phyloP scores from a whole-genome alignment of 2,113 vertebrate genomes.

The Scolopax mira region DNA sequence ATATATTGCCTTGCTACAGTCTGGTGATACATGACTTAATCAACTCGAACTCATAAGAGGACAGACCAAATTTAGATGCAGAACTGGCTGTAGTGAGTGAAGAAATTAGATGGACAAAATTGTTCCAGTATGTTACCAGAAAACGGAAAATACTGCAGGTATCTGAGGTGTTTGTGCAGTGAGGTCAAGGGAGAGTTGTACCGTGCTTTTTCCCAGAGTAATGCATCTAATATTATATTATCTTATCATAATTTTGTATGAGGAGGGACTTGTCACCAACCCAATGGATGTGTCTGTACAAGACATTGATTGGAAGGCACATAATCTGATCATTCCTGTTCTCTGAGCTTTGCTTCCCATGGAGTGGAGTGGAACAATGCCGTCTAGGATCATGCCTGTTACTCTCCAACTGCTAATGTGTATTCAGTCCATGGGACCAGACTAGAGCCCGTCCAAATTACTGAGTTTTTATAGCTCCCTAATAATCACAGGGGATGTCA shows the following conservation, averaged over 20 bases:
- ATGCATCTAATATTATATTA: neutral
- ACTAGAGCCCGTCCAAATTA: neutral
- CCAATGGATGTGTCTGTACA: neutral
- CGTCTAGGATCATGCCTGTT: neutral
- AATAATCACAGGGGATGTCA: neutral
- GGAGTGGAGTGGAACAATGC: neutral
- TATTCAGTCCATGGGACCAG: neutral
- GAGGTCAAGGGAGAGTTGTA: neutral
- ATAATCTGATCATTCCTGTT: neutral
- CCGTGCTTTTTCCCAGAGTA: neutral
- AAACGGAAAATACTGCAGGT: neutral
- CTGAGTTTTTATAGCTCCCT: neutral
- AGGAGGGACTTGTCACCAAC: neutral
- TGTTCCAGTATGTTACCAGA: neutral
- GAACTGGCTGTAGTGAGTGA: accelerated
- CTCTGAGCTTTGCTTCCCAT: neutral
- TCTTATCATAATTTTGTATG: neutral
- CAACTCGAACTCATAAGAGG: neutral
- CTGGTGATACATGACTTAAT: neutral
- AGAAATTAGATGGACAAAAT: neutral
- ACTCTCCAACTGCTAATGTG: neutral
- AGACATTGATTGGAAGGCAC: neutral
- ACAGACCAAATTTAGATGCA: neutral
- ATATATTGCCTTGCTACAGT: neutral
- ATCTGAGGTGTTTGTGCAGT: neutral